Percentiles rank a stretch among this genome's conserved stretches.
Evolutionary conservation across 2,113 vertebrate species (phyloP).

Genomic region (Myocastor coypus): DNA sequence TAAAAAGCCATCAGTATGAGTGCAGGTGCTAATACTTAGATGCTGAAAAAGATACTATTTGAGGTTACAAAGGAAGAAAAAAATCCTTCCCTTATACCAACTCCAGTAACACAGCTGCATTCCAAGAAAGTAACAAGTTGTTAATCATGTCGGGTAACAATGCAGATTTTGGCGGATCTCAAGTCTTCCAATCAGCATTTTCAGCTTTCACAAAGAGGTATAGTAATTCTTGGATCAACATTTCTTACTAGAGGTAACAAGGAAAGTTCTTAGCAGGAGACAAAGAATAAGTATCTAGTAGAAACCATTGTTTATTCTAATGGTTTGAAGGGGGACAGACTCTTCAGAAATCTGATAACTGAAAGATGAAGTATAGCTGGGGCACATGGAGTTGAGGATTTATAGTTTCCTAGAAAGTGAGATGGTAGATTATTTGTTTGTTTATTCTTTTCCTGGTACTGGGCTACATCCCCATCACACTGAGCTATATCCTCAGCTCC

Average conservation of each 20-base stretch:
- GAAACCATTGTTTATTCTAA: neutral
- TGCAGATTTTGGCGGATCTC: neutral
- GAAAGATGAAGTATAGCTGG: neutral
- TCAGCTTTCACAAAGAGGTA: neutral
- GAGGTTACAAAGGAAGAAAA: neutral
- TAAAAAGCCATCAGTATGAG: conserved; percentile 20
- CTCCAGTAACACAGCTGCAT: neutral
- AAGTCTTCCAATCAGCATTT: neutral
- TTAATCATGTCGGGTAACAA: neutral
- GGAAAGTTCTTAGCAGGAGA: neutral
- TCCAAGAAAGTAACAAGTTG: conserved; percentile 29
- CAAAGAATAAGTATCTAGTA: neutral
- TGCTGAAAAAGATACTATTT: neutral
- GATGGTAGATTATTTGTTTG: neutral
- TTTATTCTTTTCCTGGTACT: neutral
- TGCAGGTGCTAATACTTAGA: conserved; percentile 34
- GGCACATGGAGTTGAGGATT: neutral
- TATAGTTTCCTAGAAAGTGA: neutral
- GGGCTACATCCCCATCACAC: neutral
- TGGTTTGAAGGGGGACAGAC: neutral
- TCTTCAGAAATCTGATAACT: conserved; percentile 18
- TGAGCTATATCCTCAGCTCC: neutral
- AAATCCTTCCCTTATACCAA: neutral
- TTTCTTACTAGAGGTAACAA: neutral
- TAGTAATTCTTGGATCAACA: neutral